Percentiles rank a stretch among this genome's conserved stretches.
These are phyloP conservation scores for Onychomys leucogaster DNA, from an alignment of 2,797 vertebrate genomes.

Conservation along the genomic window DNA sequence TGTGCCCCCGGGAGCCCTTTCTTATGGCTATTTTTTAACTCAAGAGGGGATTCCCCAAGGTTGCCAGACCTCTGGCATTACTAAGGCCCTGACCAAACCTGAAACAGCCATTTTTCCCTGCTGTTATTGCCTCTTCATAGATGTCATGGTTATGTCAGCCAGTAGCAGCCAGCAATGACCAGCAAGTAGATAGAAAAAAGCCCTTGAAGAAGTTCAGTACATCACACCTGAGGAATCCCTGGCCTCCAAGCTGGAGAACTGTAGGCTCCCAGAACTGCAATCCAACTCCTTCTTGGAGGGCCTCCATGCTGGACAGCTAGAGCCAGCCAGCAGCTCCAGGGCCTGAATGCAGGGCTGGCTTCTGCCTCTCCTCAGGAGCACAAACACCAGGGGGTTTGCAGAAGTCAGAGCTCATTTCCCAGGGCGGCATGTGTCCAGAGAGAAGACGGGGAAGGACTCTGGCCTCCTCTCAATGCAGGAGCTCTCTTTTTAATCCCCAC, in stretches of 20 bases:
- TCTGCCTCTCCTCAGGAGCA: neutral
- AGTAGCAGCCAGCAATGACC: neutral
- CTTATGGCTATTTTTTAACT: constrained; percentile 58
- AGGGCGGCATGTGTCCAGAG: neutral
- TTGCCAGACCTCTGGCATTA: neutral
- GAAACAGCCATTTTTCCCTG: neutral
- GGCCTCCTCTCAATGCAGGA: neutral
- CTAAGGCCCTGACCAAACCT: neutral
- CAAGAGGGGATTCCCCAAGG: constrained; percentile 63
- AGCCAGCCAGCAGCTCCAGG: neutral
- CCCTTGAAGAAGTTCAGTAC: neutral
- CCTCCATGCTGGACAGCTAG: neutral
- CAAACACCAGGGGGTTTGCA: neutral
- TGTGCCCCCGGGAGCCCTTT: neutral
- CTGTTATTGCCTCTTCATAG: no score
- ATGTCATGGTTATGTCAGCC: neutral
- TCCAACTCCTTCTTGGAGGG: neutral
- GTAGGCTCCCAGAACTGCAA: neutral
- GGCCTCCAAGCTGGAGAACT: neutral
- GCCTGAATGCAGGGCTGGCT: neutral
- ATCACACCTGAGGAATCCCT: neutral
- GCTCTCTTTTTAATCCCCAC: neutral
- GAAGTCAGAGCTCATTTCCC: neutral
- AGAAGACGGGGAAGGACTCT: neutral
- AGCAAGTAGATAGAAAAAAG: neutral